Conservation (phyloP, 2,113 vertebrate species). For the Enhydra lutris region DNA sequence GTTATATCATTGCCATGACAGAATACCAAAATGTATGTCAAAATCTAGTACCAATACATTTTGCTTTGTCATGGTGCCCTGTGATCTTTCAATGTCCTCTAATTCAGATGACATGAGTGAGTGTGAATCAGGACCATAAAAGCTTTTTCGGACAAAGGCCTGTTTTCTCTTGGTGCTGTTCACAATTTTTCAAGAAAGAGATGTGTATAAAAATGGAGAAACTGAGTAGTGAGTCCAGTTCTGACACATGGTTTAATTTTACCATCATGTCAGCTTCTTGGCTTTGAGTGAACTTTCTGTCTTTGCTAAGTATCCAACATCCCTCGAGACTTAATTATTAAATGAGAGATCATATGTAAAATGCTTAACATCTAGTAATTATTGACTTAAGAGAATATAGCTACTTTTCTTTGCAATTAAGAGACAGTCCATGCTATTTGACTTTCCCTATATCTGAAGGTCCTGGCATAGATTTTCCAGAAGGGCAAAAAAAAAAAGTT, state of each 20-base stretch:
- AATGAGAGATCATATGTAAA: conserved; percentile 40
- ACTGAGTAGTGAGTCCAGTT: neutral
- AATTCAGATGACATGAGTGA: neutral
- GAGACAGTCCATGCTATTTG: neutral
- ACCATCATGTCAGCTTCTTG: neutral
- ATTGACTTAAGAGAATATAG: neutral
- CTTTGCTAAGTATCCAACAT: neutral
- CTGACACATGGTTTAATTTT: neutral
- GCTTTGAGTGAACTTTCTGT: neutral
- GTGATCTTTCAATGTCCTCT: neutral
- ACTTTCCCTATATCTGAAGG: neutral
- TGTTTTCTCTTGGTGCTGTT: neutral
- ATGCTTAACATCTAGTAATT: neutral
- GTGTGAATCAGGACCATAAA: neutral
- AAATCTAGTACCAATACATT: neutral
- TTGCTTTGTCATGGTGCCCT: neutral
- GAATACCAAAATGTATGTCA: neutral
- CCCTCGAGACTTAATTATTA: neutral
- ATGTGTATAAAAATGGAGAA: neutral
- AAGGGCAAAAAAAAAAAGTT: neutral
- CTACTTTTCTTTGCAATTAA: neutral
- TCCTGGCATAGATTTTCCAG: neutral
- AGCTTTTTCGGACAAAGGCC: neutral
- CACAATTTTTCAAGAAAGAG: conserved; percentile 9
- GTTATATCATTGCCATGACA: neutral